Conservation (phyloP, 2,888 invertebrate genomes). For the Pristionchus exspectatus region DNA sequence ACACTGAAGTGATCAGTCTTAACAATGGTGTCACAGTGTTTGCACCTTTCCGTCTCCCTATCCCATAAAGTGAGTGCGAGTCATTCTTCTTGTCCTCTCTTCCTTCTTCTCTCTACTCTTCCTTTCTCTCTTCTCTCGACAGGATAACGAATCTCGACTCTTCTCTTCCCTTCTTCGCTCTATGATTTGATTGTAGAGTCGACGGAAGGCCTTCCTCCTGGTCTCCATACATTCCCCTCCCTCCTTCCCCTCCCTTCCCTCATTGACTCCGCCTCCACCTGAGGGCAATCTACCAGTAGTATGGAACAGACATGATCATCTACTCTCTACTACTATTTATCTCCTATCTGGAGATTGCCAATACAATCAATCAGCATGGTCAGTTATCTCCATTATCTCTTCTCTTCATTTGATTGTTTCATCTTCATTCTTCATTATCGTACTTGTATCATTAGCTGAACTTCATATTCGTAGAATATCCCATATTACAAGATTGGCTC, state of each 20-base stretch:
- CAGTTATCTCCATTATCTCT: not conserved
- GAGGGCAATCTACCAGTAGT: conserved; percentile 15
- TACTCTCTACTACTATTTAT: not conserved
- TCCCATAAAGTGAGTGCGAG: conserved; percentile 48
- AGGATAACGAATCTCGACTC: conserved; percentile 49
- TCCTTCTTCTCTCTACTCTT: conserved; percentile 43
- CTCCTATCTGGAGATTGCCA: not conserved
- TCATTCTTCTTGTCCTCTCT: conserved; percentile 48
- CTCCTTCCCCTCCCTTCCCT: conserved; percentile 17
- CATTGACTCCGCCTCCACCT: conserved; percentile 45
- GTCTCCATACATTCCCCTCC: not conserved
- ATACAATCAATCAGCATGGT: conserved; percentile 39
- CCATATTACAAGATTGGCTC: not conserved
- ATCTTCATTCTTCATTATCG: not conserved
- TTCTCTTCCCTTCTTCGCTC: conserved; percentile 44
- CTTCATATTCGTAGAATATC: not conserved
- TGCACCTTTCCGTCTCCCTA: conserved; percentile 21
- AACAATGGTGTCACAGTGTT: conserved; percentile 11
- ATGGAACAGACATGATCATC: conserved; percentile 43
- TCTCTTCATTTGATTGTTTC: not conserved
- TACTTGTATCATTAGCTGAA: not conserved
- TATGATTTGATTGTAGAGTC: conserved; percentile 55
- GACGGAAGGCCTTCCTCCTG: conserved; percentile 43
- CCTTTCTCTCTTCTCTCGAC: conserved; percentile 43
- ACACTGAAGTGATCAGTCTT: not conserved